phyloP scores from a whole-genome alignment of 1,140 invertebrate genomes.

The Heterodera schachtii region DNA sequence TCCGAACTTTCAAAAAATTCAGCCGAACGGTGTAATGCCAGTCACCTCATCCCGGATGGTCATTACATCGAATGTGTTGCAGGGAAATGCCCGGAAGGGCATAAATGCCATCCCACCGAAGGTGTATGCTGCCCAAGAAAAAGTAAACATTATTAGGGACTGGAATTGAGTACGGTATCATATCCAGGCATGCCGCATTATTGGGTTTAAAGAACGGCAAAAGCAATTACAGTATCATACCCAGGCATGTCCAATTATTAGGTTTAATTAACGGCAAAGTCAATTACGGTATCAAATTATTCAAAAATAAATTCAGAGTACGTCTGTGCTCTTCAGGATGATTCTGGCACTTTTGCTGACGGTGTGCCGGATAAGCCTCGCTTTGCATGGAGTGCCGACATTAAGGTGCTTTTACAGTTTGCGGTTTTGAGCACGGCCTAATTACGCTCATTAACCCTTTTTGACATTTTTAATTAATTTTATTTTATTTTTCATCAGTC shows the following conservation, averaged over 20 bases:
- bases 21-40: slow-evolving; percentile 50
- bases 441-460: background rate
- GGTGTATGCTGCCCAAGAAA: background rate
- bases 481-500: background rate
- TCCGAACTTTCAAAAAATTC: slow-evolving; percentile 9
- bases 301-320: slow-evolving; percentile 40
- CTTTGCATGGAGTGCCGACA: slow-evolving; percentile 52
- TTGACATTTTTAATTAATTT: background rate
- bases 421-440: too few species aligned
- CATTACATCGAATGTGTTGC: slow-evolving; percentile 46
- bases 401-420: slow-evolving; percentile 16
- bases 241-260: too few species aligned
- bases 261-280: too few species aligned
- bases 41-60: slow-evolving; percentile 49
- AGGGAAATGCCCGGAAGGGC: slow-evolving; percentile 44
- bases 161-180: too few species aligned
- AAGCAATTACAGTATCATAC: too few species aligned
- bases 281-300: too few species aligned
- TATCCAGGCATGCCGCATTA: too few species aligned
- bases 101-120: slow-evolving; percentile 54
- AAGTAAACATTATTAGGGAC: too few species aligned
- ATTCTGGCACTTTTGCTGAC: slow-evolving; percentile 54
- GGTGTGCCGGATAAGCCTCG: slow-evolving; percentile 52
- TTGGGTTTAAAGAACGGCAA: too few species aligned
- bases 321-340: slow-evolving; percentile 50